These are phyloP conservation scores for Lepus europaeus DNA, from an alignment of 2,113 vertebrate genomes.

Conservation along the genomic window DNA sequence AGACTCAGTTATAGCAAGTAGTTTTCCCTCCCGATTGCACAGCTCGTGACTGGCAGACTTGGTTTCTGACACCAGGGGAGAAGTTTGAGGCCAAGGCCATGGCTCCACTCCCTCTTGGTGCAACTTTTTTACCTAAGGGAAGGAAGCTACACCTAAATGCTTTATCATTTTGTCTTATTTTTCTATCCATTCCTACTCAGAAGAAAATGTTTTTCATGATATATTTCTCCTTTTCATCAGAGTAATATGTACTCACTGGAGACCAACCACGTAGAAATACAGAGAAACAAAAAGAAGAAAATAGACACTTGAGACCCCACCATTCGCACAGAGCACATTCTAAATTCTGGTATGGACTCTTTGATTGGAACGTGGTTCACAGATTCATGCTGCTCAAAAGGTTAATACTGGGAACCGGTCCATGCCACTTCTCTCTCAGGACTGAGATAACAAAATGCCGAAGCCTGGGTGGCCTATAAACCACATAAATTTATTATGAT, in stretches of 20 bases:
- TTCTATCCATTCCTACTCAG: not conserved
- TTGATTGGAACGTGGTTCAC: not conserved
- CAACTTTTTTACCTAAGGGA: not conserved
- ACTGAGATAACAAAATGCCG: not conserved
- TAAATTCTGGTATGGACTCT: not conserved
- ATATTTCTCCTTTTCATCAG: constrained; percentile 44
- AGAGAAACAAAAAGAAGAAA: constrained; percentile 32
- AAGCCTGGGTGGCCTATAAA: not conserved
- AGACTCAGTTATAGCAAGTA: not conserved
- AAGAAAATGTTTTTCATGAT: constrained; percentile 11
- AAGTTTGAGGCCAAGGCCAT: not conserved
- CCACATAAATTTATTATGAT: not conserved
- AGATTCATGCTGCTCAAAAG: not conserved
- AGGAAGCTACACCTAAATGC: not conserved
- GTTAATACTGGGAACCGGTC: not conserved
- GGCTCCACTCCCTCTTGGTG: not conserved
- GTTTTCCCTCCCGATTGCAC: not conserved
- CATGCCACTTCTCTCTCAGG: not conserved
- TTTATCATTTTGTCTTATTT: constrained; percentile 18
- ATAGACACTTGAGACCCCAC: not conserved
- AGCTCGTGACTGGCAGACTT: not conserved
- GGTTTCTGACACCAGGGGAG: not conserved
- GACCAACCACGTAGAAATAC: not conserved
- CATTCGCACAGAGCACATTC: not conserved
- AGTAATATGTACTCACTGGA: constrained; percentile 3